Conservation (phyloP, 1,140 invertebrate genomes). For the Elymnias hypermnestra region DNA sequence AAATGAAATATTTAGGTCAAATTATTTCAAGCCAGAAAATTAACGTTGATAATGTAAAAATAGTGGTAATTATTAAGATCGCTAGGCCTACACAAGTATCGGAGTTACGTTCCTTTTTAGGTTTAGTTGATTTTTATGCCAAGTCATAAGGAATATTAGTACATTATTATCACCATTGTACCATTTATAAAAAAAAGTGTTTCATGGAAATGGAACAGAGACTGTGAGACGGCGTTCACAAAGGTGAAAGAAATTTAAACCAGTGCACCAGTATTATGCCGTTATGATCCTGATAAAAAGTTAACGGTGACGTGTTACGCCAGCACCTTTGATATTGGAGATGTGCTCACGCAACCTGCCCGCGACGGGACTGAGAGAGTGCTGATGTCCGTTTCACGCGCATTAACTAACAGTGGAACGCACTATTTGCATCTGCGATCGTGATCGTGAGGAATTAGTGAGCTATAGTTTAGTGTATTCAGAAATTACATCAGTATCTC, state of each 20-base stretch:
- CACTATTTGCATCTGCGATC: too few species aligned
- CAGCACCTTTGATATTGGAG: too few species aligned
- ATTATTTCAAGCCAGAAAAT: conserved; percentile 31
- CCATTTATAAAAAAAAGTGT: conserved; percentile 28
- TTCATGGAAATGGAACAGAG: conserved; percentile 22
- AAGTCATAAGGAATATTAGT: conserved; percentile 44
- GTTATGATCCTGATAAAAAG: too few species aligned
- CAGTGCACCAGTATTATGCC: too few species aligned
- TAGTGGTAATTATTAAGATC: conserved; percentile 26
- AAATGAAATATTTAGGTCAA: conserved; percentile 36
- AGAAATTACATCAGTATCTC: too few species aligned
- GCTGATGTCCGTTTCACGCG: too few species aligned
- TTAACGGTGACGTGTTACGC: too few species aligned
- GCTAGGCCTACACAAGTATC: conserved; percentile 26
- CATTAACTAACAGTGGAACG: too few species aligned
- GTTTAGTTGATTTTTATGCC: conserved; percentile 38
- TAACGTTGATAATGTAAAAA: conserved; percentile 21
- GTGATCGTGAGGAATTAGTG: too few species aligned
- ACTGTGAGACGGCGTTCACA: conserved; percentile 23
- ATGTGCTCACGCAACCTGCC: too few species aligned
- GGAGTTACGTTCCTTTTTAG: conserved; percentile 34
- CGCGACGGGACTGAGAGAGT: too few species aligned
- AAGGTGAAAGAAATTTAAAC: conserved; percentile 15
- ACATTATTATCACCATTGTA: conserved; percentile 34
- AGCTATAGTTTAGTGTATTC: too few species aligned